Evolutionary conservation across 2,113 vertebrate species (phyloP).

Genomic region (Oryzias woworae): DNA sequence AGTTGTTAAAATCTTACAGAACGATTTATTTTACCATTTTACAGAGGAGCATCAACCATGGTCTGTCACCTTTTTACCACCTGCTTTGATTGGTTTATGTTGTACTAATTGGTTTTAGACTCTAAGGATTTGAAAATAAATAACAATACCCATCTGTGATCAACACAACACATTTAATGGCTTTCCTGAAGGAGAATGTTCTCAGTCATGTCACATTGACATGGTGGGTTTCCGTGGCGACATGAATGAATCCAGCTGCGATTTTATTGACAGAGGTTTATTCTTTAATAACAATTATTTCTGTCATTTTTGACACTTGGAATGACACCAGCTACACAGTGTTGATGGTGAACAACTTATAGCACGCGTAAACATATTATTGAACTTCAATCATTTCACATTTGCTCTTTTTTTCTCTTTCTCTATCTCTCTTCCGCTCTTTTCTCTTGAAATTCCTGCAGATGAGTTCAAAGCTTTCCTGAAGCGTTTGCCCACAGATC

Average conservation of each 20-base stretch:
- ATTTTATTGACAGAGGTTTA: conserved; percentile 46
- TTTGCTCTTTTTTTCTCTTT: conserved; percentile 7
- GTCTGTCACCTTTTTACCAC: background rate
- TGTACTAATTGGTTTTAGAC: conserved; percentile 20
- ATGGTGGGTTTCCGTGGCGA: conserved; percentile 25
- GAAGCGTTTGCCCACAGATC: conserved; percentile 86
- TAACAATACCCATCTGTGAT: conserved; percentile 13
- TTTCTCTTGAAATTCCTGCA: conserved; percentile 53
- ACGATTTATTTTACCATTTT: background rate
- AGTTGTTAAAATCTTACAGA: background rate
- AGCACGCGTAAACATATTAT: conserved; percentile 12
- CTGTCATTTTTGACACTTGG: conserved; percentile 25
- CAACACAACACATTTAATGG: background rate
- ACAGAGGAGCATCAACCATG: background rate
- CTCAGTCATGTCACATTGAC: conserved; percentile 8
- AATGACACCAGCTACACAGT: conserved; percentile 17
- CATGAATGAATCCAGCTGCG: conserved; percentile 29
- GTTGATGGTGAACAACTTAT: conserved; percentile 11
- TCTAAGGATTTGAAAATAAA: conserved; percentile 18
- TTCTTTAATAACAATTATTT: conserved; percentile 43
- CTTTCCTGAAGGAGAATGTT: conserved; percentile 28
- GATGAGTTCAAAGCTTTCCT: conserved; percentile 92
- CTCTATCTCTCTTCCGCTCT: background rate
- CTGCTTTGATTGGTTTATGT: conserved; percentile 6
- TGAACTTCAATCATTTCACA: conserved; percentile 1